phyloP scores from a whole-genome alignment of 1,140 invertebrate genomes.

The Apis mellifera region DNA sequence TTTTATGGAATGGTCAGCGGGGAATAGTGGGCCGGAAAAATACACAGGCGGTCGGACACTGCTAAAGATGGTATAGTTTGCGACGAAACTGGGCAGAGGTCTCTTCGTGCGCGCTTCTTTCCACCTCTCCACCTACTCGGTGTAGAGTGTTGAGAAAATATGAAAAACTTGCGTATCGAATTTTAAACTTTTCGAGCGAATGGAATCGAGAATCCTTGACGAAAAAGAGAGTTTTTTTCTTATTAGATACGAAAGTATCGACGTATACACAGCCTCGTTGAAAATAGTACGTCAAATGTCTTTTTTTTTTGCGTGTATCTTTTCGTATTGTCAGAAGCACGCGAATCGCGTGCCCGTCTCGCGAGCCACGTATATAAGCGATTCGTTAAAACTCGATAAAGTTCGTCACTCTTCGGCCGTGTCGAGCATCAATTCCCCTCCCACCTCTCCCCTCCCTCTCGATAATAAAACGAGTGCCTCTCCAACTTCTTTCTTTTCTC shows the following conservation, averaged over 20 bases:
- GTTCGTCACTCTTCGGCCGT: background rate
- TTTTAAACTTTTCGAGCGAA: conserved; percentile 48
- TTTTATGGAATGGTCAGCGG: conserved; percentile 27
- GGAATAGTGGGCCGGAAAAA: conserved; percentile 1
- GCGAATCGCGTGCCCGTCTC: background rate
- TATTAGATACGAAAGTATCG: too few species aligned
- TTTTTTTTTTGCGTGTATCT: background rate
- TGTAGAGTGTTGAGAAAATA: conserved; percentile 39
- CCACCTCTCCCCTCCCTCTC: background rate
- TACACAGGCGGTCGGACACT: background rate
- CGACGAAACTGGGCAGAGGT: background rate
- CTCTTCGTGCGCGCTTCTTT: conserved; percentile 37
- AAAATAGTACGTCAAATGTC: too few species aligned
- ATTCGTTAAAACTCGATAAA: conserved; percentile 2
- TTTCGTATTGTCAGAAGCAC: background rate
- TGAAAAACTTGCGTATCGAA: conserved; percentile 42
- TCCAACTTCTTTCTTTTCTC: background rate
- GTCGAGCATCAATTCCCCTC: conserved; percentile 19
- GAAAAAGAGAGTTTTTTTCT: conserved; percentile 40
- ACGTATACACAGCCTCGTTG: too few species aligned
- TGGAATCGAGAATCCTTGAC: conserved; percentile 54
- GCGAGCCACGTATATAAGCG: background rate
- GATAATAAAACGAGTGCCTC: conserved; percentile 25
- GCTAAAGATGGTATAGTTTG: background rate
- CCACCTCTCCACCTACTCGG: conserved; percentile 49